Percentiles rank a stretch among this genome's conserved stretches.
Conservation (phyloP, 2,888 invertebrate genomes). For the Bimastos eiseni region DNA sequence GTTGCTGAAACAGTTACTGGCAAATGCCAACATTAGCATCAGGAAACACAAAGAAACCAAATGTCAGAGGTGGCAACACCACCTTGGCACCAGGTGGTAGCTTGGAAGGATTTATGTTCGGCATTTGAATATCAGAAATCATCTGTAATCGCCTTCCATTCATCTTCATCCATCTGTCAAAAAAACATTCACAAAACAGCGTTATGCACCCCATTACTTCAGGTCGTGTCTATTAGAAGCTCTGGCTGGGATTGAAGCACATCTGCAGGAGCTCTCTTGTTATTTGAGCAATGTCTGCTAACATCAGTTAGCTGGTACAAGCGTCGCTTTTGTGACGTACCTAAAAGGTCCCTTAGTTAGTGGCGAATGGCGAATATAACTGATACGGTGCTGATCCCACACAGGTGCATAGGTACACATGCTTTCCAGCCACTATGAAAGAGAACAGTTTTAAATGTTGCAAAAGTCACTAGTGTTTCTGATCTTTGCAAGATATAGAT, state of each 20-base stretch:
- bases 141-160: slow-evolving; percentile 30
- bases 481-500: not conserved
- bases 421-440: not conserved
- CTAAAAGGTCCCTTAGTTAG: no score
- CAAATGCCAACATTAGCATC: slow-evolving; percentile 33
- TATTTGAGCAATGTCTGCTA: not conserved
- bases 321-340: no score
- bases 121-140: slow-evolving; percentile 24
- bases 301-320: no score
- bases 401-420: not conserved
- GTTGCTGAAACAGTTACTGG: slow-evolving; percentile 6
- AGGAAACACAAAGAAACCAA: slow-evolving; percentile 37
- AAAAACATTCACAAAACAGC: not conserved
- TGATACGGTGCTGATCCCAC: not conserved
- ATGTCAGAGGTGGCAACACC: slow-evolving; percentile 31
- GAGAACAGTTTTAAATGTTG: not conserved
- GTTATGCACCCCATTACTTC: not conserved
- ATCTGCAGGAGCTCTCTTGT: no score
- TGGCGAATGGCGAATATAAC: no score
- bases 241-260: not conserved
- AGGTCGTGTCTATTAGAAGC: no score
- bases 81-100: slow-evolving; percentile 17
- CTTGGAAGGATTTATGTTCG: slow-evolving; percentile 28
- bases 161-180: slow-evolving; percentile 31
- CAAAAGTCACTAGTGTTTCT: not conserved